phyloP scores from a whole-genome alignment of 1,140 invertebrate genomes.

The Muscidifurax raptorellus region DNA sequence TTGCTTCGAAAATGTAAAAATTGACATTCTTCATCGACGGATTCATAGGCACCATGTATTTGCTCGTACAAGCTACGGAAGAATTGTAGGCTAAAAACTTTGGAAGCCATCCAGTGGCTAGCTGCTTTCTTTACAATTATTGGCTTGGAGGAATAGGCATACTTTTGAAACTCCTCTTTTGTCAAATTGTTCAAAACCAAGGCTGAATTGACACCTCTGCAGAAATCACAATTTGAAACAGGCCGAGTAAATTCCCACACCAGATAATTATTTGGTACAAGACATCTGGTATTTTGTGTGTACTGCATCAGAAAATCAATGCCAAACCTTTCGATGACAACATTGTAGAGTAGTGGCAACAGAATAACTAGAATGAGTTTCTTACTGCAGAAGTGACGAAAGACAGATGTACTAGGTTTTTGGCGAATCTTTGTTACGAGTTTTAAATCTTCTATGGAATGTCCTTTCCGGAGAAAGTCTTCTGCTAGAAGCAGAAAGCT shows the following conservation, averaged over 20 bases:
- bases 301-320: slow-evolving; percentile 58
- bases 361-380: slow-evolving; percentile 54
- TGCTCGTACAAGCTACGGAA: slow-evolving; percentile 85
- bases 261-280: slow-evolving; percentile 88
- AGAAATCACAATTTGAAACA: slow-evolving; percentile 87
- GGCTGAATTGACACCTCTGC: slow-evolving; percentile 77
- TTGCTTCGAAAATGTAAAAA: slow-evolving; percentile 94
- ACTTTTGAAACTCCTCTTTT: slow-evolving; percentile 80
- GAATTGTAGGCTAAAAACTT: slow-evolving; percentile 83
- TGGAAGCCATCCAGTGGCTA: slow-evolving; percentile 85
- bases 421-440: slow-evolving; percentile 15
- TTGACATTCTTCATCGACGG: slow-evolving; percentile 87
- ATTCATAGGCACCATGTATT: slow-evolving; percentile 80
- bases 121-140: slow-evolving; percentile 88
- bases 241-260: slow-evolving; percentile 90
- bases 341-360: slow-evolving; percentile 52
- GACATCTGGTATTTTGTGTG: slow-evolving; percentile 74
- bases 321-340: slow-evolving; percentile 51
- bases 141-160: slow-evolving; percentile 87
- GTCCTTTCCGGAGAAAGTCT: slow-evolving; percentile 59
- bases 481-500: slow-evolving; percentile 59
- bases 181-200: slow-evolving; percentile 83
- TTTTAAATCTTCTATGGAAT: slow-evolving; percentile 57
- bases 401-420: slow-evolving; percentile 34
- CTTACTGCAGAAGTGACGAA: slow-evolving; percentile 38